Evolutionary conservation across 2,888 invertebrate genomes (phyloP).

Genomic region (Cheilosia grossa): DNA sequence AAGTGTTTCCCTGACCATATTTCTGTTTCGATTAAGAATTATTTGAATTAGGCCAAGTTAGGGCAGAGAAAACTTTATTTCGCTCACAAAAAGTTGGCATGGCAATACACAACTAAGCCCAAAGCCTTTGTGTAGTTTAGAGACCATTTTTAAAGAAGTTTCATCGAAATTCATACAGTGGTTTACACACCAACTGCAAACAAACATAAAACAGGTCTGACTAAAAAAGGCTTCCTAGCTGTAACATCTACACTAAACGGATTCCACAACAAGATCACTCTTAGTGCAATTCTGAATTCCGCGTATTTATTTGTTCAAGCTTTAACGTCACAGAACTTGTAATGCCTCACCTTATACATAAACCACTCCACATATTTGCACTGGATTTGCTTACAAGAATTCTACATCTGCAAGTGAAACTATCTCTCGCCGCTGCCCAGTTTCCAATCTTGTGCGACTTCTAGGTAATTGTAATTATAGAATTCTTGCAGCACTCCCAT

Average conservation of each 20-base stretch:
- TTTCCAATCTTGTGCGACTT: slow-evolving; percentile 43
- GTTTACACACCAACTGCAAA: too few species aligned
- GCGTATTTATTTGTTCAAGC: background rate
- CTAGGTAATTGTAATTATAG: slow-evolving; percentile 66
- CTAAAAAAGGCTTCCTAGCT: too few species aligned
- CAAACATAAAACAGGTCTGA: too few species aligned
- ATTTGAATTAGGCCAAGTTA: too few species aligned
- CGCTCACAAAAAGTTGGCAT: too few species aligned
- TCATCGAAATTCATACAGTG: too few species aligned
- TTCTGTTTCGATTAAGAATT: too few species aligned
- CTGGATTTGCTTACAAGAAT: slow-evolving; percentile 20
- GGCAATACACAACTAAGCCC: too few species aligned
- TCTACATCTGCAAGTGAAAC: background rate
- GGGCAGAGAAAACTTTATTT: too few species aligned
- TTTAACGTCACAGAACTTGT: background rate
- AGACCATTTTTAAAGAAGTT: too few species aligned
- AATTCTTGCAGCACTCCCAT: slow-evolving; percentile 55
- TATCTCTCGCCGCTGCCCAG: slow-evolving; percentile 2
- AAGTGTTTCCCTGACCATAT: too few species aligned
- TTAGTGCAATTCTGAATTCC: background rate
- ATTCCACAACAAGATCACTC: background rate
- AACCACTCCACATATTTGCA: slow-evolving; percentile 10
- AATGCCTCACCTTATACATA: slow-evolving; percentile 16
- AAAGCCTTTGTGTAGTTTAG: too few species aligned
- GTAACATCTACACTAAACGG: background rate